These are phyloP conservation scores for Rhea pennata DNA, from an alignment of 2,113 vertebrate genomes.

Conservation along the genomic window DNA sequence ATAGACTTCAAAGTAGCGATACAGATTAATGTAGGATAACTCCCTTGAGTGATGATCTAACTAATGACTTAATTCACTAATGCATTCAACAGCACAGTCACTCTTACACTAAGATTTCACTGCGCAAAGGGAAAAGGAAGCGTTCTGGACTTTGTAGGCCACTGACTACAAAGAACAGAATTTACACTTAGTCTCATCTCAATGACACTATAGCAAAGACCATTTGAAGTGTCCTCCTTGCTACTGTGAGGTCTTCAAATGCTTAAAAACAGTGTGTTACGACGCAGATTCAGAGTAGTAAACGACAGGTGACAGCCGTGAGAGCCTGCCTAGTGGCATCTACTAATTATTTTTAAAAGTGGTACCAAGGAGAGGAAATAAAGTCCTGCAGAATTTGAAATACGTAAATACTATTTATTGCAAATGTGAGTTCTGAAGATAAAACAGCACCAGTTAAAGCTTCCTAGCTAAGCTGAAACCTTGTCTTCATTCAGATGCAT, in stretches of 20 bases:
- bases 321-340: neutral
- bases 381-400: neutral
- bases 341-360: neutral
- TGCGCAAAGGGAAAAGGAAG: neutral
- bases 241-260: neutral
- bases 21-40: neutral
- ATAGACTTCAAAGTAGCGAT: constrained; percentile 27
- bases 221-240: neutral
- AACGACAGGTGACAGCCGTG: neutral
- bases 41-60: neutral
- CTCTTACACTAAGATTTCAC: neutral
- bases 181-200: neutral
- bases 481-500: neutral
- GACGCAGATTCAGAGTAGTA: neutral
- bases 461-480: neutral
- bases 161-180: neutral
- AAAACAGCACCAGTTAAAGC: neutral
- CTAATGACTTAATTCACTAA: neutral
- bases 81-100: neutral
- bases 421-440: neutral
- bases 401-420: neutral
- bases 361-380: neutral
- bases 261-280: fast-evolving
- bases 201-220: neutral
- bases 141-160: neutral